These are phyloP conservation scores for Perca flavescens DNA, from an alignment of 2,113 vertebrate genomes.

Conservation along the genomic window DNA sequence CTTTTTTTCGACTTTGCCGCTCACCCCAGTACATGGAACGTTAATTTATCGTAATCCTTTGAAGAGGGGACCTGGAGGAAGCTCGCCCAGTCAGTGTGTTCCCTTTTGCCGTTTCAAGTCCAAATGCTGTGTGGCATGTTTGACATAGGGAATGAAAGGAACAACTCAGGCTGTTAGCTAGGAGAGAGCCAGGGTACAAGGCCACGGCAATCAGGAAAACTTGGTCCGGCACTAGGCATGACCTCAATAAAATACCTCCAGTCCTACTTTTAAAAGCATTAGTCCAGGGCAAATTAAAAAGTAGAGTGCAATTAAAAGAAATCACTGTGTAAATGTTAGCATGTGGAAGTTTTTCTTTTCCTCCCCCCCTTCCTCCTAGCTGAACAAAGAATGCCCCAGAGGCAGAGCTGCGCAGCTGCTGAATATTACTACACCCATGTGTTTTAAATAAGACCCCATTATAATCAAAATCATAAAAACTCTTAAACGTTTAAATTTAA, in stretches of 20 bases:
- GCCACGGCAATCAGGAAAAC: conserved; percentile 79
- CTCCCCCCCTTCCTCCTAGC: conserved; percentile 64
- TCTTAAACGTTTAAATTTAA: conserved; percentile 82
- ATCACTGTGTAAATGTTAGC: conserved; percentile 90
- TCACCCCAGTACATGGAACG: conserved; percentile 44
- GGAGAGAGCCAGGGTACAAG: conserved; percentile 71
- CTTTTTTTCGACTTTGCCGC: conserved; percentile 52
- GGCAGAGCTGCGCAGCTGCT: conserved; percentile 83
- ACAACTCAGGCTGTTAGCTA: conserved; percentile 82
- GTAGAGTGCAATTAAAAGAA: conserved; percentile 89
- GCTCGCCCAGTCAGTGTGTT: conserved; percentile 57
- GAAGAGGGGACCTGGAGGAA: conserved; percentile 69
- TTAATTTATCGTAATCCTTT: conserved; percentile 70
- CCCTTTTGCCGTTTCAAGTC: conserved; percentile 43
- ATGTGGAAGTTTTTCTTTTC: conserved; percentile 87
- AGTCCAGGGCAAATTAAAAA: conserved; percentile 89
- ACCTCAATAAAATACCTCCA: conserved; percentile 87
- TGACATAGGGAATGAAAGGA: conserved; percentile 75
- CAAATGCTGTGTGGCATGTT: conserved; percentile 80
- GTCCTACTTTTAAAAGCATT: conserved; percentile 87
- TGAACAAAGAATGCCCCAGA: conserved; percentile 84
- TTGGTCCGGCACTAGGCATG: conserved; percentile 78
- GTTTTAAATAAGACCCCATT: conserved; percentile 87
- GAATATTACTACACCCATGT: conserved; percentile 86
- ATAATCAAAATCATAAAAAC: conserved; percentile 89